phyloP scores from a whole-genome alignment of 2,113 vertebrate genomes.

The Aptenodytes patagonicus region DNA sequence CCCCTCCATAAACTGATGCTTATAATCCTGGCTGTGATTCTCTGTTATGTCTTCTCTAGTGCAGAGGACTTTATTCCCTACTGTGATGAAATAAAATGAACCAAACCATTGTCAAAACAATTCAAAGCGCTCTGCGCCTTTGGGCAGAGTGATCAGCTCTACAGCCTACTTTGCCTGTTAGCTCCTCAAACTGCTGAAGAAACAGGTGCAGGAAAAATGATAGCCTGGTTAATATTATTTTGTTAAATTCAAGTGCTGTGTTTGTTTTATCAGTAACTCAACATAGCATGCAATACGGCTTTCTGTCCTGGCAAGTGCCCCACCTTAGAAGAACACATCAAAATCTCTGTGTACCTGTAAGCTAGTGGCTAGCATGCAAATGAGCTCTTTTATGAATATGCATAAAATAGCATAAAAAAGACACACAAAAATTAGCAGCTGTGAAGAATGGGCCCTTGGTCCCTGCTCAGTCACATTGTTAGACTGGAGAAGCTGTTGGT shows the following conservation, averaged over 20 bases:
- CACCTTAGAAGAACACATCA: neutral
- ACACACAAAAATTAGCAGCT: neutral
- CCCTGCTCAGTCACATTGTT: neutral
- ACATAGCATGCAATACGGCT: accelerated
- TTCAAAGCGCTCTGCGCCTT: neutral
- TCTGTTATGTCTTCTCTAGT: neutral
- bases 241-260: neutral
- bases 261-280: neutral
- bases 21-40: neutral
- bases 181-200: neutral
- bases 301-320: neutral
- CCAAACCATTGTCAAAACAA: neutral
- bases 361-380: neutral
- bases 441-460: neutral
- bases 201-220: neutral
- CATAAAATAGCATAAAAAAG: neutral
- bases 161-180: neutral
- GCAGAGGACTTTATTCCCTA: neutral
- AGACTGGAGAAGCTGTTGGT: neutral
- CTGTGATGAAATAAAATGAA: constrained; percentile 34
- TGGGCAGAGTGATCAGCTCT: neutral
- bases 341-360: neutral
- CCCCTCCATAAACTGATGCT: neutral
- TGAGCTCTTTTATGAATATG: neutral
- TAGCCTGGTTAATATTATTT: neutral